These are phyloP conservation scores for Hippoglossus stenolepis DNA, from an alignment of 2,113 vertebrate genomes.

Conservation along the genomic window DNA sequence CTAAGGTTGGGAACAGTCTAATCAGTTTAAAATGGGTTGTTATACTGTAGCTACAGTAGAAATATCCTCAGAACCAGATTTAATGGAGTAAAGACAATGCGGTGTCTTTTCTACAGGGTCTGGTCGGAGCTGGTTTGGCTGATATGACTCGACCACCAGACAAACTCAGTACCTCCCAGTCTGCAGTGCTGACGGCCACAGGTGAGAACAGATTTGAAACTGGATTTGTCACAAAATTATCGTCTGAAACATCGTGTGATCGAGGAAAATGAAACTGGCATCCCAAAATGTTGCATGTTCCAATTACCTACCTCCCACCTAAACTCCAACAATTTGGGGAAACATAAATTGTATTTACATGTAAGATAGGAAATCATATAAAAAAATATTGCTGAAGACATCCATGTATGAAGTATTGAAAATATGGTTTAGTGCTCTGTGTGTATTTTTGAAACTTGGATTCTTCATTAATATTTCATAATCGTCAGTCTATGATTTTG, in stretches of 20 bases:
- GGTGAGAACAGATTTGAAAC: conserved; percentile 76
- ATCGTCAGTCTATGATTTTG: not conserved
- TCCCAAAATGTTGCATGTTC: no score
- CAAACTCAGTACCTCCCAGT: conserved; percentile 94
- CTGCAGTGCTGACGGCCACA: conserved; percentile 93
- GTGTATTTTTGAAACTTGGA: not conserved
- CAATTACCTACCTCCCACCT: not conserved
- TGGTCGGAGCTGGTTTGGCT: conserved; percentile 93
- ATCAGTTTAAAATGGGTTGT: not conserved
- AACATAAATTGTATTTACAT: not conserved
- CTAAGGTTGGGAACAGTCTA: no score
- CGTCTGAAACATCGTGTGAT: not conserved
- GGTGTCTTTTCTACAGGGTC: conserved; percentile 80
- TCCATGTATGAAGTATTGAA: not conserved
- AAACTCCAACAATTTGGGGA: no score
- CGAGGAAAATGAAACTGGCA: no score
- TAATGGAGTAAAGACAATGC: not conserved
- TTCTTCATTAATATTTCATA: not conserved
- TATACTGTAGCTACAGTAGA: not conserved
- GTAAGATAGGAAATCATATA: not conserved
- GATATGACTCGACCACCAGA: conserved; percentile 96
- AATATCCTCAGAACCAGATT: no score
- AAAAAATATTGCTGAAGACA: not conserved
- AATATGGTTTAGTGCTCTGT: not conserved
- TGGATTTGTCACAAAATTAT: not conserved